Conservation (phyloP, 1,140 invertebrate genomes). For the Octopus bimaculoides region DNA sequence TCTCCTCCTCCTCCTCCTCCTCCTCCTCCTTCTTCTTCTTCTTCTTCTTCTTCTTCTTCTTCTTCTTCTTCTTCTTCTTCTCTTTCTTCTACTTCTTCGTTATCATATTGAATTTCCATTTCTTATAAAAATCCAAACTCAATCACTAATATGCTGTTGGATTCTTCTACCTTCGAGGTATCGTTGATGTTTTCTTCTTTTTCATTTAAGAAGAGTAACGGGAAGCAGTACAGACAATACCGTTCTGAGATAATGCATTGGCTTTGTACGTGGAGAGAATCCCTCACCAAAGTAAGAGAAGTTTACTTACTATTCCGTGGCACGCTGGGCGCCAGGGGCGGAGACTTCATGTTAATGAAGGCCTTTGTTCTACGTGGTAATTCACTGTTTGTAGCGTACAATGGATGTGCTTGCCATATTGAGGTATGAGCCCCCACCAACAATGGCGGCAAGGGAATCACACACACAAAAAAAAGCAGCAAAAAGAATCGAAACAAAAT, state of each 20-base stretch:
- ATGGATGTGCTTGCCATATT: constrained; percentile 2
- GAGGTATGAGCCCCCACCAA: neutral
- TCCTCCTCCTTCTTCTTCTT: too few relatives aligned
- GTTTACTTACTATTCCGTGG: constrained; percentile 3
- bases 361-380: constrained; percentile 8
- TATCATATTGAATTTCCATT: neutral
- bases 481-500: neutral
- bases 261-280: neutral
- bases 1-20: too few relatives aligned
- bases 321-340: constrained; percentile 8
- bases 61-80: neutral
- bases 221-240: neutral
- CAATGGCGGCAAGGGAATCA: neutral
- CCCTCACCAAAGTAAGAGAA: neutral
- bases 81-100: neutral
- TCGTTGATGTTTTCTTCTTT: neutral
- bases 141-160: neutral
- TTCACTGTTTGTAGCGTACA: constrained; percentile 1
- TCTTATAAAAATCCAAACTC: neutral
- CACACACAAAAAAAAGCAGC: neutral
- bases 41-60: too few relatives aligned
- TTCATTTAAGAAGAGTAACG: neutral
- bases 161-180: neutral
- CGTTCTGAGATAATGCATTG: neutral
- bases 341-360: constrained; percentile 4